Conservation (phyloP, 2,113 vertebrate genomes). For the Antigone vipio region DNA sequence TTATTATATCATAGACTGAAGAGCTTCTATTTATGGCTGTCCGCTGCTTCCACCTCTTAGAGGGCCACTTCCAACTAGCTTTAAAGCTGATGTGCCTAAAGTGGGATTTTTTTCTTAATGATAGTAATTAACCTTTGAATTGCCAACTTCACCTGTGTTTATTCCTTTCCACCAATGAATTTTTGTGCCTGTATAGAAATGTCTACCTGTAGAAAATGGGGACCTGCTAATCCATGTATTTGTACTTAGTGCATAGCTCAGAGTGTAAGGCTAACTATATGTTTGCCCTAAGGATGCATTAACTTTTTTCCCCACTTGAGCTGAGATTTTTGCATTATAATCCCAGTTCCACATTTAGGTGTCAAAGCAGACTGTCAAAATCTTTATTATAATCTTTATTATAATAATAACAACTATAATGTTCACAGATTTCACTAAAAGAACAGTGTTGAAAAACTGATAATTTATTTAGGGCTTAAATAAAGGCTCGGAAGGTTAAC, state of each 20-base stretch:
- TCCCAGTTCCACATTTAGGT: not conserved
- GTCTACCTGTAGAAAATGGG: not conserved
- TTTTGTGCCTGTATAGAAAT: not conserved
- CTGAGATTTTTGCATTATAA: not conserved
- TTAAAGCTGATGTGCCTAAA: slow-evolving; percentile 6
- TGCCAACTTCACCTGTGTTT: not conserved
- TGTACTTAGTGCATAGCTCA: not conserved
- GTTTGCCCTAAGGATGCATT: not conserved
- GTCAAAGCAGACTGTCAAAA: not conserved
- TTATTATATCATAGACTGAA: slow-evolving; percentile 27
- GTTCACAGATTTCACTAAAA: not conserved
- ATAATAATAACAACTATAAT: not conserved
- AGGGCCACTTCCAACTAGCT: not conserved
- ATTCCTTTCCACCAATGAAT: not conserved
- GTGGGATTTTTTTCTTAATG: not conserved
- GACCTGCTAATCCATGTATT: not conserved
- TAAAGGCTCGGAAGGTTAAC: not conserved
- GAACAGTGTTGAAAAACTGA: not conserved
- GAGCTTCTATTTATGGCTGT: slow-evolving; percentile 43
- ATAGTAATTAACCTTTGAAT: slow-evolving; percentile 25
- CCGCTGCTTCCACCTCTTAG: slow-evolving; percentile 10
- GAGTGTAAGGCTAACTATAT: not conserved
- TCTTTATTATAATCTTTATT: not conserved
- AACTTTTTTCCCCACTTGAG: not conserved
- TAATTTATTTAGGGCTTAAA: not conserved